Conservation (phyloP, 1,140 invertebrate species). For the Zophobas morio region DNA sequence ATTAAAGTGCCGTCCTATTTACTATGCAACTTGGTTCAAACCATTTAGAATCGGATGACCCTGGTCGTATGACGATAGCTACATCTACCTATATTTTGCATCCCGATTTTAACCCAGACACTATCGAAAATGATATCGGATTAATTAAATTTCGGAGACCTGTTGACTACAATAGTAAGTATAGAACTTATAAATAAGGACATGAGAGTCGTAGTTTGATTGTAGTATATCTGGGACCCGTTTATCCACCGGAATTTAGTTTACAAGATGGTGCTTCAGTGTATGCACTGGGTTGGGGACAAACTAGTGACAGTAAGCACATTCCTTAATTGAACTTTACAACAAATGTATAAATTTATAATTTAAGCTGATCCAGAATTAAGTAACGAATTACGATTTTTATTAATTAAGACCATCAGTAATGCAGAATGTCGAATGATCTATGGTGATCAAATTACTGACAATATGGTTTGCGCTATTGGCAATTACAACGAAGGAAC, state of each 20-base stretch:
- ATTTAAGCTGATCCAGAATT: background rate
- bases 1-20: background rate
- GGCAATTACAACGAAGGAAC: slow-evolving; percentile 1
- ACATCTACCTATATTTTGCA: background rate
- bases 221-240: background rate
- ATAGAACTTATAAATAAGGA: too few relatives aligned
- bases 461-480: background rate
- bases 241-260: background rate
- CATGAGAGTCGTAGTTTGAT: background rate
- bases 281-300: background rate
- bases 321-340: too few relatives aligned
- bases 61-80: background rate
- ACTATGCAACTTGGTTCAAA: background rate
- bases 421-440: background rate
- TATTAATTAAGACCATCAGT: background rate
- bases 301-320: background rate
- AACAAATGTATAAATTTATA: background rate
- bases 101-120: background rate
- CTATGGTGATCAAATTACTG: background rate
- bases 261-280: background rate
- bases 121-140: background rate
- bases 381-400: background rate
- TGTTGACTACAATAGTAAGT: background rate
- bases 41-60: background rate
- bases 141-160: background rate